Evolutionary conservation across 2,113 vertebrate genomes (phyloP), one percentile per base, ranked within the genome.

Genomic region (Corydoras maculifer): DNA sequence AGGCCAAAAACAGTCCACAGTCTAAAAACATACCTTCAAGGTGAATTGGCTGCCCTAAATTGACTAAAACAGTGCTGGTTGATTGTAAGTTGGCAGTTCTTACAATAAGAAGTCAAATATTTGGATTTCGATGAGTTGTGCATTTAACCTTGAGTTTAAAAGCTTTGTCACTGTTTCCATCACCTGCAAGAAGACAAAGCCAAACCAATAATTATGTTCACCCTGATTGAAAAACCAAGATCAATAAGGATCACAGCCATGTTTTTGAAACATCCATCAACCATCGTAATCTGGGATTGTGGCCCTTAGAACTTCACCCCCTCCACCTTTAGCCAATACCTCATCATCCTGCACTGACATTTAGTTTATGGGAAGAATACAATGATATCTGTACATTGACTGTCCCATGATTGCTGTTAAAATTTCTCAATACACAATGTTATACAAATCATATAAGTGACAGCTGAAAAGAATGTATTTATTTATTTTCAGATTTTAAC

Each of bases 321-420:
- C 55, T 68, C 65, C 72, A n/a, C 66, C 58, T 62, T 62, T 66
- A 67, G 51, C 54, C 68, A 62, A 53, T 48, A 59, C 18, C 69
- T 63, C 61, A 73, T 65, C 53, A 25, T 25, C 53, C n/a, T 35
- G 51, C 51, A 62, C 62, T 51, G 62, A 66, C 62, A 70, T 81
- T 81, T 76, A 66, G 79, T 81, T 75, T 79, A 71, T 73, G 71
- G 69, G 68, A 53, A 77, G 67, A 63, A 67, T 43, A 75, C 49
- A 65, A 61, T 54, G 63, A 67, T 70, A 81, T 79, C 79, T 81
- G 60, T 71, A 75, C 79, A 81, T 68, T 73, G 73, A 81, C 75
- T 77, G 70, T 62, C 62, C 62, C 59, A 66, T 62, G 73, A 72
- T 66, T 63, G 62, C 18, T 25, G 18, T 25, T 77, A 75, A 70